phyloP scores from a whole-genome alignment of 2,888 invertebrate species.

The Pilophorus perplexus region DNA sequence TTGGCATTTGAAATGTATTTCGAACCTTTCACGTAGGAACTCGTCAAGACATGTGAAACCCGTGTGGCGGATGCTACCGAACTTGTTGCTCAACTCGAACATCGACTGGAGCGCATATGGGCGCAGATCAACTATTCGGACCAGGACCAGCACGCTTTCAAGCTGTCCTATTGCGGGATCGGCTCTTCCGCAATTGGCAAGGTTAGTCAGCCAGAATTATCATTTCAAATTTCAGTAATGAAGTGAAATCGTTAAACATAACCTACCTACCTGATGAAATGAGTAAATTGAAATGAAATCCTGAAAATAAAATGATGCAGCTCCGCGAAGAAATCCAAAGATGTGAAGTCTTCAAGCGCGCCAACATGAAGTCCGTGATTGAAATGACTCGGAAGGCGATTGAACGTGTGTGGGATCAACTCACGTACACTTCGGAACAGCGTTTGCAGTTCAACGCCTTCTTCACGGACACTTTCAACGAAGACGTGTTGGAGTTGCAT shows the following conservation, averaged over 20 bases:
- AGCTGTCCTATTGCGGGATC: background rate
- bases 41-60: background rate
- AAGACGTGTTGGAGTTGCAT: conserved; percentile 74
- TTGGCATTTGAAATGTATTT: background rate
- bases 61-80: conserved; percentile 1
- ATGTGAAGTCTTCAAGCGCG: conserved; percentile 71
- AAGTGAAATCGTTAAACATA: background rate
- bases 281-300: background rate
- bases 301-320: conserved; percentile 1
- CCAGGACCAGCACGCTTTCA: background rate
- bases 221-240: background rate
- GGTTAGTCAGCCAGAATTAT: background rate
- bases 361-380: conserved; percentile 67
- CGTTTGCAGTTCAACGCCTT: conserved; percentile 64
- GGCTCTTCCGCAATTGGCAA: background rate
- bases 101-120: background rate
- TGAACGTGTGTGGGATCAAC: conserved; percentile 70
- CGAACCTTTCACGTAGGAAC: background rate
- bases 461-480: conserved; percentile 68
- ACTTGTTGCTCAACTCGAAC: background rate
- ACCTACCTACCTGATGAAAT: background rate
- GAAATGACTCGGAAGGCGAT: conserved; percentile 70
- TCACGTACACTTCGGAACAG: conserved; percentile 65
- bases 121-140: background rate
- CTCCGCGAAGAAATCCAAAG: conserved; percentile 63